Evolutionary conservation across 2,797 vertebrate species (phyloP), one percentile per base, ranked within the genome.

Genomic region (Serranus cabrilla): DNA sequence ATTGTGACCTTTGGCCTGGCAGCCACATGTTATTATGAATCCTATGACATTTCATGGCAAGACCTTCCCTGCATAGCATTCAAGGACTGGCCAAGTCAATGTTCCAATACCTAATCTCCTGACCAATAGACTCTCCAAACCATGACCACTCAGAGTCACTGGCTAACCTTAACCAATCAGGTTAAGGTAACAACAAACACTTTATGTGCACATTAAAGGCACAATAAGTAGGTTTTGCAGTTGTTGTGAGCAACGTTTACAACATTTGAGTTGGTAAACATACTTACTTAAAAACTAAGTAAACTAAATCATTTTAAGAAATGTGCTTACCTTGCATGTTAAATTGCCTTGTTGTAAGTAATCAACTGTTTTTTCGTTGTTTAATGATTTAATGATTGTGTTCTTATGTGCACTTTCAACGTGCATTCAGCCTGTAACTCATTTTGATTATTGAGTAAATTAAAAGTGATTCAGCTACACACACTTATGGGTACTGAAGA

Each of bases 381-480:
- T 34, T 7, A 34, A 8, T 6, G 34, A 34, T 34, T 6, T 34
- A 34, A 34, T 34, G 20, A 58, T 23, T 58, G 39, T 40, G 20
- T 23, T 16, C n/a, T 14, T 23, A 14, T 46, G 21, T 46, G 42
- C 11, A 42, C 13, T 34, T 34, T 46, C 17, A 45, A 45, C 40
- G 58, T 40, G 37, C 56, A 58, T 39, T 58, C 40, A 58, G 20
- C 55, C 20, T 21, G 20, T 56, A 56, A 40, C 34, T 39, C 34
- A 49, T 11, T 21, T 16, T 16, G 14, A 16, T 12, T 11, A 11
- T 20, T 46, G 27, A n/a, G n/a, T n/a, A n/a, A n/a, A n/a, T 31
- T 14, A 17, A 46, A 16, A 11, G n/a, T 14, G 31, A 34, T 50
- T 14, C 46, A 23, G 46, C 40, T 27, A 17, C 59, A 54, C 27